phyloP scores from a whole-genome alignment of 1,140 invertebrate genomes.

The Brachionus sp. region DNA sequence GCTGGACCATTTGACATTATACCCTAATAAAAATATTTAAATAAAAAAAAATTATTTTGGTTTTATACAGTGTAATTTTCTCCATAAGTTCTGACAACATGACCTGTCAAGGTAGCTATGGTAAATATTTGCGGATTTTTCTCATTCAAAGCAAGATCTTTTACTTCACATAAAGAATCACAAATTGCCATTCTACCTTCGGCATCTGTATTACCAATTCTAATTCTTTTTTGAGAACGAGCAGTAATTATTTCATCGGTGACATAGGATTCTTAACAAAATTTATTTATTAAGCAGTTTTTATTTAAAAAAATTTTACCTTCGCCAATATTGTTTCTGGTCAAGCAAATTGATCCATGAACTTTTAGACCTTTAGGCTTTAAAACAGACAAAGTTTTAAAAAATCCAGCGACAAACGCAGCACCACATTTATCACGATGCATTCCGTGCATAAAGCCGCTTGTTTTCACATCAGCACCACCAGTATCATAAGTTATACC shows the following conservation, averaged over 20 bases:
- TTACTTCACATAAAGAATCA: conserved; percentile 73
- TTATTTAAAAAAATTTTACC: not conserved
- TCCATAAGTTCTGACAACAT: conserved; percentile 74
- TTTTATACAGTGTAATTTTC: conserved; percentile 66
- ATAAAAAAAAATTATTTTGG: not conserved
- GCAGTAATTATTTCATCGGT: conserved; percentile 83
- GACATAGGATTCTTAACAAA: conserved; percentile 73
- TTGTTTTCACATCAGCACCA: conserved; percentile 77
- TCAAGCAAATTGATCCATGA: conserved; percentile 76
- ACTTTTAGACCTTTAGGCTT: conserved; percentile 80
- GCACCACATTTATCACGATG: conserved; percentile 93
- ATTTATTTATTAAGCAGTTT: not conserved
- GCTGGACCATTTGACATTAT: conserved; percentile 88
- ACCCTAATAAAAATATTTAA: conserved; percentile 59
- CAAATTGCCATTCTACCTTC: conserved; percentile 93
- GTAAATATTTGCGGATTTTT: conserved; percentile 82
- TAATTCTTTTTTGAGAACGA: conserved; percentile 71
- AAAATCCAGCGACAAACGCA: conserved; percentile 85
- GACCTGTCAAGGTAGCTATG: conserved; percentile 87
- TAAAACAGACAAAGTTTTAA: conserved; percentile 71
- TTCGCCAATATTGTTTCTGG: conserved; percentile 82
- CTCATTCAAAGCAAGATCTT: conserved; percentile 61
- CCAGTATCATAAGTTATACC: conserved; percentile 78
- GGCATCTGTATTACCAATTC: conserved; percentile 89
- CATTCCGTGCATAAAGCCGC: conserved; percentile 86